These are phyloP conservation scores for Gnathonemus longibarbis DNA, from an alignment of 2,113 vertebrate genomes.

Conservation along the genomic window DNA sequence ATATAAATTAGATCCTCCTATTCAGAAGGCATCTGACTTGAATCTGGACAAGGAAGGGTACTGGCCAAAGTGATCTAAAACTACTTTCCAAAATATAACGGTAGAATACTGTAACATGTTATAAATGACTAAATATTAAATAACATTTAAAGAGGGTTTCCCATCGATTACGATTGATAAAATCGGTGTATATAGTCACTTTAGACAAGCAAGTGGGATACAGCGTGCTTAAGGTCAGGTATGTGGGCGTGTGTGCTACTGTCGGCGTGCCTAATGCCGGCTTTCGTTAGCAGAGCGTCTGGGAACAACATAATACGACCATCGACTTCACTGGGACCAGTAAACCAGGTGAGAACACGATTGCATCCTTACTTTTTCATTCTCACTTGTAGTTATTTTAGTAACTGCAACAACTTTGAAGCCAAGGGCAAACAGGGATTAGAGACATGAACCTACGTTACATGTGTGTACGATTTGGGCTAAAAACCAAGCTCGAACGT, in stretches of 20 bases:
- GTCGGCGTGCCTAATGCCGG: slow-evolving; percentile 35
- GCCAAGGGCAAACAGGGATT: background rate
- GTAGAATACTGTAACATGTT: background rate
- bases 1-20: slow-evolving; percentile 20
- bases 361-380: background rate
- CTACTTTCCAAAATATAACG: background rate
- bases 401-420: background rate
- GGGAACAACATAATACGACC: slow-evolving; percentile 54
- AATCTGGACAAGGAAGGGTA: slow-evolving; percentile 9
- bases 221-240: slow-evolving; percentile 9
- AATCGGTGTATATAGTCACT: background rate
- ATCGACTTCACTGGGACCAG: slow-evolving; percentile 39
- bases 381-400: background rate
- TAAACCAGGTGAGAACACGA: slow-evolving; percentile 32
- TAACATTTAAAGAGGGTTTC: background rate
- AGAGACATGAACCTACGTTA: background rate
- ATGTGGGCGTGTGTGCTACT: slow-evolving; percentile 33
- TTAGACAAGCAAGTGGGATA: background rate
- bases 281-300: slow-evolving; percentile 25
- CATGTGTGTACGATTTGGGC: background rate
- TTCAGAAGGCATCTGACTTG: slow-evolving; percentile 8
- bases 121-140: background rate
- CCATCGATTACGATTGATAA: background rate
- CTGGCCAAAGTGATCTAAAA: background rate
- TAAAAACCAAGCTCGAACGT: background rate